Base-by-base conservation (phyloP, 2,797 vertebrate genomes). In the Sebastiscus albofasciatus region DNA sequence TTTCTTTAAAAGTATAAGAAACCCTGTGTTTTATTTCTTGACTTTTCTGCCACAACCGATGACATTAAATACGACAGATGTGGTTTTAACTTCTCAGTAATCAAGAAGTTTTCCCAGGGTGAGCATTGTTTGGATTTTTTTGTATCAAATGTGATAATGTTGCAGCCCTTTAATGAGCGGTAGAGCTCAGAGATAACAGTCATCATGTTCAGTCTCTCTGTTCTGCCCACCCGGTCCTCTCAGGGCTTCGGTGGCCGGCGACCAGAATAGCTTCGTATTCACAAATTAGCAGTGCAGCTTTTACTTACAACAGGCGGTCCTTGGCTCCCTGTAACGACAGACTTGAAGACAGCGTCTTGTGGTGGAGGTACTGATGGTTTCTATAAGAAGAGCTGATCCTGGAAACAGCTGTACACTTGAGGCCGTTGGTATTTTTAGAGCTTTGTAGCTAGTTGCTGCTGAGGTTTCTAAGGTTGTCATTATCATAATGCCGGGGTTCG, bases 401-500 rank as follows among this genome's bases (percentile, higher is more conserved):
- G 88, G 88, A 93, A 89, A 75, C 90, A 70, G 91, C 88, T 88
- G 90, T 64, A 66, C 74, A 2, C 36, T 34, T 16, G 12, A 72
- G 75, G 31, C 81, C 9, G 31, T 2, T 2, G 1, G 82, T 94
- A 94, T 94, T 90, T 94, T 89, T 91, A 83, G 92, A 89, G 78
- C 86, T 83, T 62, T 79, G 83, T 73, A 89, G 87, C 80, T 46
- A 3, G 34, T 20, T 60, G 86, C 79, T 18, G 59, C 73, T 55
- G 90, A 85, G 88, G 70, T 82, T 83, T 78, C 14, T 12, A 82
- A 83, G 69, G 86, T 79, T 92, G 87, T 93, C 66, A 94, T 94
- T 95, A 92, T 82, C 58, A 58, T 94, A 93, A 94, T 93, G 86
- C 14, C 2, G 61, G 92, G 92, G 65, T 93, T 85, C 7, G 29